Evolutionary conservation across 2,113 vertebrate genomes (phyloP), one percentile per base, ranked within the genome.

Genomic region (Cyprinodon tularosa): DNA sequence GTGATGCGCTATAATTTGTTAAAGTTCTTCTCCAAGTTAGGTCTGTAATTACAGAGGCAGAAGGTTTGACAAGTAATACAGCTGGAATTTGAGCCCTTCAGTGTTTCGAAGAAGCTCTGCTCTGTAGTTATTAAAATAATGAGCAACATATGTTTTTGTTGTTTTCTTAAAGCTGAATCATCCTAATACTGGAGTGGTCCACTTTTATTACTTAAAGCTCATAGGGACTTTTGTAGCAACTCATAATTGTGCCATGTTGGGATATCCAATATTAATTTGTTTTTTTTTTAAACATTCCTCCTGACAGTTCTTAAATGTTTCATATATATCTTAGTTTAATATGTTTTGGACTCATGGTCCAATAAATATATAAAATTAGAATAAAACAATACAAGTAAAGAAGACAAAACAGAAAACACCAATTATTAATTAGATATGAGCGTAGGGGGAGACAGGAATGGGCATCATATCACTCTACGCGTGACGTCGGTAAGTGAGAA

Each of bases 51-150:
- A 84, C 62, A 86, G 73, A 79, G 78, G 72, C 71, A 72, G 37
- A 59, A 42, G 50, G 71, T 60, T 72, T 29, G 47, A 62, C 62
- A 74, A 29, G 22, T 61, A 71, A 84, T 81, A 74, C 67, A 70
- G 12, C n/a, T 78, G 86, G 86, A 84, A 89, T 65, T 4, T 48
- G 71, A 89, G 76, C 63, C 48, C 5, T 3, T 60, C 65, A 77
- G 38, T 37, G 74, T 89, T 81, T 83, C 57, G 62, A 57, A 77
- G 57, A 81, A 70, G n/a, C 37, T 15, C 22, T 59, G 59, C 57
- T 80, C 85, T 92, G 37, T 81, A 89, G 90, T 92, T 86, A 91
- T 76, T 77, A 72, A 80, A 83, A 86, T 60, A 65, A 79, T 29
- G 39, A 86, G 77, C 71, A 83, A 80, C 72, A 86, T 84, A 86